These are phyloP conservation scores for Drosophila nigricruria DNA, from an alignment of 2,888 invertebrate species.

Conservation along the genomic window DNA sequence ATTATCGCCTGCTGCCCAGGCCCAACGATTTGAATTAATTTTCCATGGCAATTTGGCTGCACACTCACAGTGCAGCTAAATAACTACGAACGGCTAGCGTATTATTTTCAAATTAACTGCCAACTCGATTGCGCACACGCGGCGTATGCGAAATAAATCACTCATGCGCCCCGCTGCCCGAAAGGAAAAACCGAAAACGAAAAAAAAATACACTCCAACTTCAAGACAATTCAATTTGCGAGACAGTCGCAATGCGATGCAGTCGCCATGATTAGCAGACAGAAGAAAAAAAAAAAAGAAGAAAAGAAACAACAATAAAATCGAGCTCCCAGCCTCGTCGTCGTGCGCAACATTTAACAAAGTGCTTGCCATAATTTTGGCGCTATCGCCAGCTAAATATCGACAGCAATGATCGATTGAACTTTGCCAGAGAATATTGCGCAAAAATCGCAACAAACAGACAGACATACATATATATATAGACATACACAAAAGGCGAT, in stretches of 20 bases:
- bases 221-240: constrained; percentile 77
- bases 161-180: constrained; percentile 71
- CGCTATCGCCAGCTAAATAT: constrained; percentile 75
- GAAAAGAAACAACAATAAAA: constrained; percentile 51
- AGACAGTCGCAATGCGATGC: constrained; percentile 68
- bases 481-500: constrained; percentile 68
- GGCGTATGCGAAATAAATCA: constrained; percentile 80
- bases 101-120: constrained; percentile 79
- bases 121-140: constrained; percentile 71
- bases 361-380: constrained; percentile 78
- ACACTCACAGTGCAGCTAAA: constrained; percentile 25
- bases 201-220: constrained; percentile 47
- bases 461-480: constrained; percentile 59
- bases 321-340: constrained; percentile 28
- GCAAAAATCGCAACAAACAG: constrained; percentile 26
- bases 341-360: constrained; percentile 78
- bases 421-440: constrained; percentile 70
- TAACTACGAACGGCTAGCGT: constrained; percentile 40
- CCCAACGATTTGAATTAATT: constrained; percentile 68
- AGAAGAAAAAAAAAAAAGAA: constrained; percentile 5
- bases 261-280: constrained; percentile 69
- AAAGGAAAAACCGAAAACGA: constrained; percentile 7
- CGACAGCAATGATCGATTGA: constrained; percentile 78
- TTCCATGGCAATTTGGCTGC: constrained; percentile 61
- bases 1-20: constrained; percentile 67